Conservation (phyloP, 2,113 vertebrate species). For the Glareola pratincola region DNA sequence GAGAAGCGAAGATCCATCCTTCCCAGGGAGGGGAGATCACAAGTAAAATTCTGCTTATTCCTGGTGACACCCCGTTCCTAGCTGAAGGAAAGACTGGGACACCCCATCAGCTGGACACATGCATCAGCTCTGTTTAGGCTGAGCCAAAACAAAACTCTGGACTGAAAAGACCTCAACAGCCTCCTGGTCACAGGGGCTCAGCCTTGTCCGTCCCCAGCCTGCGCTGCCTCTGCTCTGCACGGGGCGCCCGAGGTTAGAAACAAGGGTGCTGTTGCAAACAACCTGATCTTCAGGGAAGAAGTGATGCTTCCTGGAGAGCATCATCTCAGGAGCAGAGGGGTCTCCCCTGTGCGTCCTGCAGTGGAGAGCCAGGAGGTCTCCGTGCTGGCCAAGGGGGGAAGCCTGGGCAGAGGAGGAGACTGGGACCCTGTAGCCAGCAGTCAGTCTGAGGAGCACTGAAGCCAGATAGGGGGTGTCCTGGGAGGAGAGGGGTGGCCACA, state of each 20-base stretch:
- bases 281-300: neutral
- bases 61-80: neutral
- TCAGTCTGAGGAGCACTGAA: neutral
- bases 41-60: neutral
- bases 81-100: neutral
- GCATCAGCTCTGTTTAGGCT: neutral
- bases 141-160: neutral
- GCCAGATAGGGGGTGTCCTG: neutral
- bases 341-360: neutral
- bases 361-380: neutral
- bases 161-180: neutral
- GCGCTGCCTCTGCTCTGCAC: rapidly evolving
- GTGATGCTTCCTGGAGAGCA: neutral
- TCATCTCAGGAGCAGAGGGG: neutral
- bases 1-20: neutral
- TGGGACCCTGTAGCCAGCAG: neutral
- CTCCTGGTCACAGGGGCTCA: rapidly evolving
- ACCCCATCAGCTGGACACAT: too few relatives aligned
- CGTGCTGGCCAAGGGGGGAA: neutral
- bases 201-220: neutral
- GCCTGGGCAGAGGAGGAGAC: neutral
- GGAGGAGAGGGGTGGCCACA: neutral
- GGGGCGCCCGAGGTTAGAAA: rapidly evolving
- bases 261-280: neutral
- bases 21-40: rapidly evolving